Evolutionary conservation across 2,113 vertebrate genomes (phyloP).

Genomic region (Panthera leo): DNA sequence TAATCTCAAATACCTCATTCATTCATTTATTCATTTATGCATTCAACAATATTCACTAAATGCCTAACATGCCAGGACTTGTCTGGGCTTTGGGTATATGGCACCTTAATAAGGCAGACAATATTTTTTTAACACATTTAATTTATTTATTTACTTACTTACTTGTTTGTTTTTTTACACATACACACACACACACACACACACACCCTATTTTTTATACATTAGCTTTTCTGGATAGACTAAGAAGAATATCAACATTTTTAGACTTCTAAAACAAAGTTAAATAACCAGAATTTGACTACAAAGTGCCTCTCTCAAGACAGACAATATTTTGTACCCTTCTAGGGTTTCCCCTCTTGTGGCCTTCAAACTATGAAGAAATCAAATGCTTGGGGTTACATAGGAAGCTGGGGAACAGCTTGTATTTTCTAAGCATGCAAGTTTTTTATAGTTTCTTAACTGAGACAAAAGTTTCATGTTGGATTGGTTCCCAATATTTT

Average conservation of each 20-base stretch:
- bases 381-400: background rate
- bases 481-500: slow-evolving; percentile 20
- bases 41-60: background rate
- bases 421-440: slow-evolving; percentile 28
- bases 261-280: background rate
- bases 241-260: background rate
- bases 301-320: background rate
- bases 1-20: background rate
- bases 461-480: background rate
- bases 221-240: background rate
- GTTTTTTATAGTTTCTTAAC: slow-evolving; percentile 24
- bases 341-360: background rate
- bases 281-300: background rate
- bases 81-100: background rate
- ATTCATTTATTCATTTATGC: background rate
- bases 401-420: background rate
- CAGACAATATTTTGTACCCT: background rate
- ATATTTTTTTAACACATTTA: background rate
- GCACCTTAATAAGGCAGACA: background rate
- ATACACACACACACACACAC: background rate
- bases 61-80: background rate
- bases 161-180: background rate
- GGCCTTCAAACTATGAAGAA: background rate
- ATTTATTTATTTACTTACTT: background rate
- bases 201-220: background rate